Conservation (phyloP, 2,113 vertebrate genomes). For the Leucopsar rothschildi region DNA sequence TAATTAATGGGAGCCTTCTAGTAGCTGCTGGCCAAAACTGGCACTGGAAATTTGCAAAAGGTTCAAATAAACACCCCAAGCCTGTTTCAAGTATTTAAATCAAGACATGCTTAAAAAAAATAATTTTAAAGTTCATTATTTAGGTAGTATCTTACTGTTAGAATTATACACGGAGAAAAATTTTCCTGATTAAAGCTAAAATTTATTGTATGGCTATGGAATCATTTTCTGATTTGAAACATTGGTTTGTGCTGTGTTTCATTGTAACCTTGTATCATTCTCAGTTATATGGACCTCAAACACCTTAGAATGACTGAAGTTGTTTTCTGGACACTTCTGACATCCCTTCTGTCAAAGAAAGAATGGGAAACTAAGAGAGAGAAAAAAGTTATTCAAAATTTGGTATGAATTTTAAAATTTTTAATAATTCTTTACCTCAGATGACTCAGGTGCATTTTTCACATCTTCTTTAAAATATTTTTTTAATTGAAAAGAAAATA, state of each 20-base stretch:
- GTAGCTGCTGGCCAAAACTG: background rate
- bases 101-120: background rate
- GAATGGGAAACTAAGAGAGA: background rate
- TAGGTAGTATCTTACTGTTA: background rate
- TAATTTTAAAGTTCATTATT: background rate
- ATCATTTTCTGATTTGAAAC: background rate
- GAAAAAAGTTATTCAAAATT: background rate
- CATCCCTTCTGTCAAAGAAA: background rate
- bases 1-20: background rate
- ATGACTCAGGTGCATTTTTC: background rate
- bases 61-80: background rate
- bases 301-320: background rate
- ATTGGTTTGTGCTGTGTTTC: background rate
- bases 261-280: background rate
- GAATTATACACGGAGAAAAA: background rate
- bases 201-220: background rate
- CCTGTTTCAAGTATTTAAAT: background rate
- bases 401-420: background rate
- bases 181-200: background rate
- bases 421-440: background rate
- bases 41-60: background rate
- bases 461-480: accelerated
- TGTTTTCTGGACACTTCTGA: background rate
- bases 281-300: background rate
- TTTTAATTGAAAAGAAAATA: background rate